Evolutionary conservation across 2,113 vertebrate species (phyloP), one percentile per base, ranked within the genome.

Genomic region (Apteryx mantelli): DNA sequence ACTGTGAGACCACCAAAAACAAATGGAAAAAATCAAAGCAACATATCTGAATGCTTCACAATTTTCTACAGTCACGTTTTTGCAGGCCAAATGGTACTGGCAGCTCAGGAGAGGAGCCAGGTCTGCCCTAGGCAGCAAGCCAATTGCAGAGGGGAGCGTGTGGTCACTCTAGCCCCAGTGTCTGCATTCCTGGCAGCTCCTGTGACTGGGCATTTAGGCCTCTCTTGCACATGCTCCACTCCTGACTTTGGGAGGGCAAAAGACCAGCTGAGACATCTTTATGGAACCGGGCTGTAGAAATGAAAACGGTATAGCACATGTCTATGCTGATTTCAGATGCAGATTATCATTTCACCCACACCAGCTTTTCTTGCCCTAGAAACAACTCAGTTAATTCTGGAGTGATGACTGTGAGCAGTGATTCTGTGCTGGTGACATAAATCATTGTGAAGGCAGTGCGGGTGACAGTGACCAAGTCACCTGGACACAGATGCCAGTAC

Each of bases 121-220:
- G 30, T 58, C 63, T 88, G 48, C 44, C 63, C n/a, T 9, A 55
- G 42, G 73, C 60, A 88, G 79, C 48, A 34, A 69, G n/a, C 32
- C 58, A 42, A 44, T 24, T 65, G 66, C 19, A 21, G 0, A 11
- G 58, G 48, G 74, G 34, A 19, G 24, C 5, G n/a, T 42, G 40
- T 4, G 7, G 56, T 44, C 48, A 56, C 28, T n/a, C 38, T 13
- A 68, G 83, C n/a, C 21, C 32, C 0, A 1, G 5, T 6, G 28
- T 1, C 14, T 0, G 0, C 1, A 3, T 3, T 77, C 53, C 63
- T 22, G 71, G 52, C 66, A 44, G 65, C 12, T 53, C 42, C 15
- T 50, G 18, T 38, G 6, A 32, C 18, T 44, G 55, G 64, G 14
- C 22, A 50, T 21, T 61, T 25, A 28, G 11, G 7, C 44, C 18